Conservation (phyloP, 2,797 vertebrate species). For the Hypotaenidia philippensis region DNA sequence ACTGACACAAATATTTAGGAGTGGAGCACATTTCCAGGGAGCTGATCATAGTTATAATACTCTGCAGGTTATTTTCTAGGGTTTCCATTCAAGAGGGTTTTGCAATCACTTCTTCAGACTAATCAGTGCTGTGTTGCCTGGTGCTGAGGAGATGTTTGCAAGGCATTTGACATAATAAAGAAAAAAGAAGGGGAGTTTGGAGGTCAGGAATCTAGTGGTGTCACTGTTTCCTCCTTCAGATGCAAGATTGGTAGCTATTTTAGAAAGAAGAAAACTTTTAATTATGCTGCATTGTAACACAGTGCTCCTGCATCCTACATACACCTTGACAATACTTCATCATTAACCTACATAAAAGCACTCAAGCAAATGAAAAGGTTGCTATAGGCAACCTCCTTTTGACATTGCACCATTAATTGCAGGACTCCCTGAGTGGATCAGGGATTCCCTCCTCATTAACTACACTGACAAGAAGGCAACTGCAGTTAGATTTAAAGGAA, state of each 20-base stretch:
- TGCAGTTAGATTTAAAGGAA: neutral
- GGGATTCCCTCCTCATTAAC: constrained; percentile 54
- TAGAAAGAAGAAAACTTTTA: neutral
- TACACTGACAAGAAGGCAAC: neutral
- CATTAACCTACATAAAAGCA: neutral
- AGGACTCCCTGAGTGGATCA: neutral
- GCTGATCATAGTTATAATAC: neutral
- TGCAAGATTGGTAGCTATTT: neutral
- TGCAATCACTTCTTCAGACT: neutral
- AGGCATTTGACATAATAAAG: neutral
- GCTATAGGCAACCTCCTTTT: constrained; percentile 19
- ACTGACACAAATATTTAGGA: neutral
- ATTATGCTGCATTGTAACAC: neutral
- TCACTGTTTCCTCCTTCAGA: neutral
- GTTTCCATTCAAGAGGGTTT: neutral
- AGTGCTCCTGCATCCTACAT: neutral
- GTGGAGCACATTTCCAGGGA: neutral
- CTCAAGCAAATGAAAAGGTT: constrained; percentile 31
- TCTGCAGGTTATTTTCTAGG: neutral
- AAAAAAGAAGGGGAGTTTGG: neutral
- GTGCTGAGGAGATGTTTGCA: neutral
- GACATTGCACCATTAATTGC: neutral
- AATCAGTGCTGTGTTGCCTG: accelerated
- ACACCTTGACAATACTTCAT: neutral
- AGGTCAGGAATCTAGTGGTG: neutral